Percentiles rank a stretch among this genome's conserved stretches.
Evolutionary conservation across 2,888 invertebrate species (phyloP).

Genomic region (Hetaerina titia): DNA sequence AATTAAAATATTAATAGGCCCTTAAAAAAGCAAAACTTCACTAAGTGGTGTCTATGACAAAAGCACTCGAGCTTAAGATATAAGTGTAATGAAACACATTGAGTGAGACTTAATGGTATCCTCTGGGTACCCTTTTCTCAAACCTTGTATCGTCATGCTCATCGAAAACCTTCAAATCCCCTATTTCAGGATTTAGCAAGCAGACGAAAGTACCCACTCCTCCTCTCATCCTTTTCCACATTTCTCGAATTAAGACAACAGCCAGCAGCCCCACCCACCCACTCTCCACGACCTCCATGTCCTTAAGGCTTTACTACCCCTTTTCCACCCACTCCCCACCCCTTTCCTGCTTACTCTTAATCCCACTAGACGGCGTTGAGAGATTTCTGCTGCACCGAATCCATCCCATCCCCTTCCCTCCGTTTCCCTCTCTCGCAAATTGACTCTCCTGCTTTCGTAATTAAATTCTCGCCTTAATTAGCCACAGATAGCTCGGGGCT

Average conservation of each 20-base stretch:
- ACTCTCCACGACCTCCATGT: not conserved
- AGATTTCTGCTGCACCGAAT: constrained; percentile 28
- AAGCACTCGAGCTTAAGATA: not conserved
- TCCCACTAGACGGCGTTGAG: constrained; percentile 19
- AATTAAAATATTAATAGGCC: not conserved
- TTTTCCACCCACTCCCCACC: not conserved
- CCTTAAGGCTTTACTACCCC: not conserved
- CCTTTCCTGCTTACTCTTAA: constrained; percentile 1
- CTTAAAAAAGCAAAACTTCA: not conserved
- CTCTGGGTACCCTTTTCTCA: not conserved
- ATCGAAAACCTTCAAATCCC: not conserved
- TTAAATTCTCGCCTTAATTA: constrained; percentile 67
- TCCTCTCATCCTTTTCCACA: constrained; percentile 7
- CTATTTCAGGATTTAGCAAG: not conserved
- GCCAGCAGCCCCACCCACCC: not conserved
- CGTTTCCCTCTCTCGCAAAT: constrained; percentile 44
- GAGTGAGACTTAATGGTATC: not conserved
- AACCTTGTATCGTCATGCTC: not conserved
- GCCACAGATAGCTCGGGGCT: constrained; percentile 63
- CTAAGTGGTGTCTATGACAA: not conserved
- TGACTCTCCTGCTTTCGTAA: constrained; percentile 61
- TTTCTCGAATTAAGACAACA: constrained; percentile 29
- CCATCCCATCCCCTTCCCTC: constrained; percentile 3
- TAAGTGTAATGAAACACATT: not conserved
- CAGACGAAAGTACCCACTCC: not conserved